phyloP scores from a whole-genome alignment of 2,113 vertebrate genomes.

The Melospiza georgiana region DNA sequence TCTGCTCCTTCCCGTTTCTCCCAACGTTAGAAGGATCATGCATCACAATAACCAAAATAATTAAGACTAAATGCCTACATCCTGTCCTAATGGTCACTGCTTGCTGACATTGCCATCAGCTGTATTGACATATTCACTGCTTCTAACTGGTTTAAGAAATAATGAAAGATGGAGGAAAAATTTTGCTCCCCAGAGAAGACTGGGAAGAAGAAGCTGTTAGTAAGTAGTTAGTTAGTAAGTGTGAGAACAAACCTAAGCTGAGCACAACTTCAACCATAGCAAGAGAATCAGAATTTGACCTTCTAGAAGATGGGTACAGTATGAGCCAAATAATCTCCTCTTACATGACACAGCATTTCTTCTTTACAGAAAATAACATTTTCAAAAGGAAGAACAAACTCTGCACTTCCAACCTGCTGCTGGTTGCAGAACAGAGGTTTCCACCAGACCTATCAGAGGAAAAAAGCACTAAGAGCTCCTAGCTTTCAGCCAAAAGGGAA shows the following conservation, averaged over 20 bases:
- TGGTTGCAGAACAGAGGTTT: not conserved
- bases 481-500: not conserved
- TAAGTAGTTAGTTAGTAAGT: not conserved
- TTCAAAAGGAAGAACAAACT: not conserved
- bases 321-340: not conserved
- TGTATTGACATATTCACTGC: not conserved
- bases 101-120: not conserved
- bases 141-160: not conserved
- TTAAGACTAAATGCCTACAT: not conserved
- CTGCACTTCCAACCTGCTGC: not conserved
- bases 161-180: not conserved
- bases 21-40: not conserved
- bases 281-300: not conserved
- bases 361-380: not conserved
- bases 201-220: not conserved
- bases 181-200: not conserved
- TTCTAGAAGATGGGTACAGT: not conserved
- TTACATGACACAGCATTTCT: not conserved
- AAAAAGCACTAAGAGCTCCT: not conserved
- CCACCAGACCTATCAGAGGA: not conserved
- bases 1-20: not conserved
- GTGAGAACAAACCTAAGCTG: not conserved
- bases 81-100: not conserved
- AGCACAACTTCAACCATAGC: not conserved
- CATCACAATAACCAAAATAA: not conserved